Conservation (phyloP, 2,888 invertebrate genomes). For the Dryobota labecula region DNA sequence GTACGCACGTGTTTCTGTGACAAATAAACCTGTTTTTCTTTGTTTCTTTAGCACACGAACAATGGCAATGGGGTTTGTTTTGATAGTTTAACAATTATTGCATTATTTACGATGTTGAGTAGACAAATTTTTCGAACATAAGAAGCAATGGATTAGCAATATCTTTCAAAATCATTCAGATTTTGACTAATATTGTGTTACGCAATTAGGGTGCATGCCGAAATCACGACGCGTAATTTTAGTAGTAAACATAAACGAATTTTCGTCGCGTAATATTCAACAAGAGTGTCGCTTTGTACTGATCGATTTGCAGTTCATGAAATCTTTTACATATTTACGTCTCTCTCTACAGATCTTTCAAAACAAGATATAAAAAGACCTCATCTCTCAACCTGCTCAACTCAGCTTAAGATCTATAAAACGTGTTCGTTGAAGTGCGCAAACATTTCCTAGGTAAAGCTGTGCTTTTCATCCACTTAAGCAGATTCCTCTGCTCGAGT, state of each 20-base stretch:
- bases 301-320: neutral
- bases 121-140: too few species aligned
- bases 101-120: too few species aligned
- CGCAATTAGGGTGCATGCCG: too few species aligned
- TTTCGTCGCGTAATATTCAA: neutral
- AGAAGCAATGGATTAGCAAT: too few species aligned
- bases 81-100: too few species aligned
- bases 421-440: constrained; percentile 47
- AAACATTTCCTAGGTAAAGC: constrained; percentile 58
- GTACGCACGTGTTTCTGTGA: too few species aligned
- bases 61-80: too few species aligned
- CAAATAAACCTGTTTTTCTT: too few species aligned
- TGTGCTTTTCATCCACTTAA: constrained; percentile 67
- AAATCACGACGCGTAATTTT: neutral
- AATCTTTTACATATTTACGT: neutral
- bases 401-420: constrained; percentile 43
- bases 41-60: too few species aligned
- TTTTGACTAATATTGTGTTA: too few species aligned
- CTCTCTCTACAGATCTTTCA: neutral
- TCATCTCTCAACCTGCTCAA: constrained; percentile 23
- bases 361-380: constrained; percentile 21
- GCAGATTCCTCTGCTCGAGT: constrained; percentile 60
- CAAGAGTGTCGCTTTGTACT: neutral
- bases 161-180: too few species aligned
- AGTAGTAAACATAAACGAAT: neutral